Conservation (phyloP, 2,113 vertebrate genomes). For the Onychorhynchus coronatus region DNA sequence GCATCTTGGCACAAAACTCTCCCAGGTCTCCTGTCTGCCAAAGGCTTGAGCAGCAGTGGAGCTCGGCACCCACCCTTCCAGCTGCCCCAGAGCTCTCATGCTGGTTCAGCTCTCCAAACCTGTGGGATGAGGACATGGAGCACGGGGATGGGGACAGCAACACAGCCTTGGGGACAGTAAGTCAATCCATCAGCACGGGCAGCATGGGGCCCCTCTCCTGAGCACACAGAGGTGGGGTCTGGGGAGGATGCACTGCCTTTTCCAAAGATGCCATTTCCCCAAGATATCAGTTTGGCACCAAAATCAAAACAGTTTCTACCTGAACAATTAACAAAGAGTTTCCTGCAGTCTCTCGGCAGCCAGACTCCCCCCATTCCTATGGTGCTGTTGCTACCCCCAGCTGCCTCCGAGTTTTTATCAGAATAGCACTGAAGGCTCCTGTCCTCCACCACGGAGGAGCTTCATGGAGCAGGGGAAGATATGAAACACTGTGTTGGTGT, state of each 20-base stretch:
- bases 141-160: background rate
- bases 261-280: background rate
- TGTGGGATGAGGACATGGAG: fast-evolving
- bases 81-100: background rate
- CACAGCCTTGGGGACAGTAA: background rate
- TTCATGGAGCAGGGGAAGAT: background rate
- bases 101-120: background rate
- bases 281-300: conserved; percentile 24
- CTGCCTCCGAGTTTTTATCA: background rate
- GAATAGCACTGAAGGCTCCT: background rate
- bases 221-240: background rate
- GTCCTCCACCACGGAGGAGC: background rate
- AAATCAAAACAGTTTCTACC: conserved; percentile 42
- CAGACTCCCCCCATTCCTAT: background rate
- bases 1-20: background rate
- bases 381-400: background rate
- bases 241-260: background rate
- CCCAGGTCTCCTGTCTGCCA: background rate
- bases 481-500: background rate
- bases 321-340: conserved; percentile 10
- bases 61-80: background rate
- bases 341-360: background rate
- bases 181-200: background rate
- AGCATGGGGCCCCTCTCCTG: fast-evolving
- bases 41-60: background rate